Conservation (phyloP, 1,140 invertebrate species). For the Hormaphis cornu region DNA sequence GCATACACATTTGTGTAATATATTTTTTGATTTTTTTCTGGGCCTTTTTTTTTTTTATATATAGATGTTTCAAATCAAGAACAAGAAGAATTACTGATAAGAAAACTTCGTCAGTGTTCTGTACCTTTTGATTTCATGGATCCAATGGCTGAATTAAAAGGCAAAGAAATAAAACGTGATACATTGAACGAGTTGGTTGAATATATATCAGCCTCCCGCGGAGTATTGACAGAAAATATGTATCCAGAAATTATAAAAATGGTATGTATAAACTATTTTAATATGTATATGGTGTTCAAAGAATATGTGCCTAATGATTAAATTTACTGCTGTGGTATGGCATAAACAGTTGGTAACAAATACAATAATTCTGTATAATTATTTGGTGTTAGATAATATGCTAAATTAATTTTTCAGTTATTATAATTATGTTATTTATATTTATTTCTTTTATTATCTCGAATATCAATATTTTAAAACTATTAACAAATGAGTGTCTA, state of each 20-base stretch:
- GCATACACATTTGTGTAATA: not conserved
- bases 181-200: slow-evolving; percentile 97
- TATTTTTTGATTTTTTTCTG: not conserved
- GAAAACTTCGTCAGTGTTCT: slow-evolving; percentile 96
- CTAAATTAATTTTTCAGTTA: no score
- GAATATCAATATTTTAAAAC: no score
- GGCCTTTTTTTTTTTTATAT: slow-evolving; percentile 36
- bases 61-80: slow-evolving; percentile 86
- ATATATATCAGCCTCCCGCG: slow-evolving; percentile 87
- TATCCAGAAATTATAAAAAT: slow-evolving; percentile 97
- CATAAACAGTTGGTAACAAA: no score
- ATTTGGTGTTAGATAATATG: no score
- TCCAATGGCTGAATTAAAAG: slow-evolving; percentile 93
- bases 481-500: no score
- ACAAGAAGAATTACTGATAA: slow-evolving; percentile 94
- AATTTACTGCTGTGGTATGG: no score
- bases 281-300: no score
- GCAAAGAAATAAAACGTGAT: slow-evolving; percentile 95
- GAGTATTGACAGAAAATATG: slow-evolving; percentile 90
- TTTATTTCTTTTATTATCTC: no score
- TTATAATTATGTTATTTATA: no score
- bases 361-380: no score
- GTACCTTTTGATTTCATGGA: slow-evolving; percentile 99
- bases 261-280: slow-evolving; percentile 51
- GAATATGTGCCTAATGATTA: no score